Conservation (phyloP, 2,113 vertebrate genomes). For the Stegostoma tigrinum region DNA sequence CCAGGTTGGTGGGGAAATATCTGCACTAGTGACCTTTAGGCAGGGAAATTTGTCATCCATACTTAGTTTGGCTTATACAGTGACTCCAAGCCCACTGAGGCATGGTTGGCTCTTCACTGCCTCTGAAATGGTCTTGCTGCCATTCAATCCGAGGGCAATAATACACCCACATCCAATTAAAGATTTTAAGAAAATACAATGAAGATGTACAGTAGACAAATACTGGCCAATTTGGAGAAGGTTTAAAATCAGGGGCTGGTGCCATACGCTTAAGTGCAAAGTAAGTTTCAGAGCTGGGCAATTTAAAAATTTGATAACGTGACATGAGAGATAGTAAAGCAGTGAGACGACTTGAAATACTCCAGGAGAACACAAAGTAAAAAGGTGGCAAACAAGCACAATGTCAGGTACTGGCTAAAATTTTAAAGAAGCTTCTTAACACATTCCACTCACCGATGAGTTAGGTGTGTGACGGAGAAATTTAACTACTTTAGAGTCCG, state of each 20-base stretch:
- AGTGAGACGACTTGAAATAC: background rate
- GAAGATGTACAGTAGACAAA: background rate
- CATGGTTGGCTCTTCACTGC: too few relatives aligned
- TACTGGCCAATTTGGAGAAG: background rate
- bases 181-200: too few relatives aligned
- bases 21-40: too few relatives aligned
- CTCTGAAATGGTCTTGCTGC: too few relatives aligned
- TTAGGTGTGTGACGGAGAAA: constrained; percentile 65
- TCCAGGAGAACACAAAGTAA: background rate
- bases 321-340: background rate
- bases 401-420: background rate
- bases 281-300: background rate
- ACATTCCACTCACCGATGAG: constrained; percentile 52
- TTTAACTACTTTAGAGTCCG: constrained; percentile 62
- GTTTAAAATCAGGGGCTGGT: background rate
- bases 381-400: background rate
- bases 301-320: background rate
- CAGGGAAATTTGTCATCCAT: too few relatives aligned
- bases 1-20: too few relatives aligned
- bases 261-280: background rate
- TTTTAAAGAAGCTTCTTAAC: background rate
- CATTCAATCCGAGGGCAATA: too few relatives aligned
- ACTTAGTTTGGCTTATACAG: too few relatives aligned
- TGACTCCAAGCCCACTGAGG: too few relatives aligned
- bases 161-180: too few relatives aligned